Conservation (phyloP, 23 tunicate species). For the Trididemnum miniatum region DNA sequence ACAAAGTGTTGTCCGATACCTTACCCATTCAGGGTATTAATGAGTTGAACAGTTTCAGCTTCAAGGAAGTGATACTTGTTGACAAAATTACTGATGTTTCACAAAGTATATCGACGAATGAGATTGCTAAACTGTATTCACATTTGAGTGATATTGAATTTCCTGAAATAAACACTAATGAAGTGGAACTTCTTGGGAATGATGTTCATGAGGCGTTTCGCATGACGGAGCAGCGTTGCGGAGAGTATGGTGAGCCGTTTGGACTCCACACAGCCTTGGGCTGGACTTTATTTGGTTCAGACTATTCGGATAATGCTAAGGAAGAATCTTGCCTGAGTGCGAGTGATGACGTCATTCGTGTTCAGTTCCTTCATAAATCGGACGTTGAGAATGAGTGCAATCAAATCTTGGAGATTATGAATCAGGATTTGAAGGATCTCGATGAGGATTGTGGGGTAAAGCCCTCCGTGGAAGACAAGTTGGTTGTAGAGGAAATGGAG, state of each 20-base stretch:
- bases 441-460: not conserved
- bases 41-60: not conserved
- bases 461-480: not conserved
- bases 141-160: slow-evolving; percentile 7
- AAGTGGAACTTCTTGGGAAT: slow-evolving; percentile 2
- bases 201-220: not conserved
- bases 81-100: not conserved
- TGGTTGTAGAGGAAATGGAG: not conserved
- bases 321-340: too few relatives aligned
- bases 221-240: not conserved
- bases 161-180: not conserved
- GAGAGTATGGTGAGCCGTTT: slow-evolving; percentile 7
- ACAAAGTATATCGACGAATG: not conserved
- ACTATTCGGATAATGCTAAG: too few relatives aligned
- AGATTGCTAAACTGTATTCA: not conserved
- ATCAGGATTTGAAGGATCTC: not conserved
- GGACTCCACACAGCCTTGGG: not conserved
- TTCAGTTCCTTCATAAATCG: not conserved
- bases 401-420: not conserved
- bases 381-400: not conserved
- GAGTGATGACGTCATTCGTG: too few relatives aligned
- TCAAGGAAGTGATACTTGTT: not conserved
- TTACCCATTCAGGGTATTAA: not conserved
- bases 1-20: too few relatives aligned
- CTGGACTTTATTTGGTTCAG: not conserved